Percentiles rank a stretch among this genome's conserved stretches.
Conservation (phyloP, 2,888 invertebrate species). For the Drosophila fulvimacula region DNA sequence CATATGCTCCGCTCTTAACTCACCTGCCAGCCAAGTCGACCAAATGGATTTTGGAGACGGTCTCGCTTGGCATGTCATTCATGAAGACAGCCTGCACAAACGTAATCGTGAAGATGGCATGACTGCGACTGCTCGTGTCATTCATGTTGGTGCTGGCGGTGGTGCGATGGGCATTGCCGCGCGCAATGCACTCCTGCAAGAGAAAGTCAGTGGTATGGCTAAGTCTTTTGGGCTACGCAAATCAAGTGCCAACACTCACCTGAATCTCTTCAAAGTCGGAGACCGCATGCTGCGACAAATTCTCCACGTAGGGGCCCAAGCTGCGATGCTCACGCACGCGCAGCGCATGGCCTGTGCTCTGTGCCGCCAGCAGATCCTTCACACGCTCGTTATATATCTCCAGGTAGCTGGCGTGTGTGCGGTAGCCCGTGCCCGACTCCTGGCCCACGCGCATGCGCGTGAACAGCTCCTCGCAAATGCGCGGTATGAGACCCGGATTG, state of each 20-base stretch:
- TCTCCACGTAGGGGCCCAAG: conserved; percentile 94
- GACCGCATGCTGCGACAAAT: conserved; percentile 93
- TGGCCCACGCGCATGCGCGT: conserved; percentile 92
- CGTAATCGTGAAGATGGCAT: conserved; percentile 95
- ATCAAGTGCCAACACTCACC: conserved; percentile 85
- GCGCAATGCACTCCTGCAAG: conserved; percentile 90
- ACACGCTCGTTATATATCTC: conserved; percentile 95
- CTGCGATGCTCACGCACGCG: conserved; percentile 92
- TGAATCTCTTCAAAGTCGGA: conserved; percentile 94
- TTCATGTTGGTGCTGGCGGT: conserved; percentile 97
- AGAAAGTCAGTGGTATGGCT: neutral
- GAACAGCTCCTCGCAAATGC: conserved; percentile 94
- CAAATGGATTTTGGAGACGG: conserved; percentile 94
- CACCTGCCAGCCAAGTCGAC: conserved; percentile 95
- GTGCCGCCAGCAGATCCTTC: conserved; percentile 88
- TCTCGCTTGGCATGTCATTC: conserved; percentile 95
- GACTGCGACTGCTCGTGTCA: conserved; percentile 95
- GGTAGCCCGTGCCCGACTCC: conserved; percentile 92
- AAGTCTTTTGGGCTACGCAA: neutral
- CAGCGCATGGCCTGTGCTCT: conserved; percentile 88
- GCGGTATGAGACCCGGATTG: conserved; percentile 92
- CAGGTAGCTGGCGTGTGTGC: conserved; percentile 94
- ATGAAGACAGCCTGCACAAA: conserved; percentile 95
- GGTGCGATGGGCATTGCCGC: conserved; percentile 93
- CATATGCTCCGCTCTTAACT: conserved; percentile 83